phyloP scores from a whole-genome alignment of 1,140 invertebrate genomes.

The Yoshiicerus persimilis region DNA sequence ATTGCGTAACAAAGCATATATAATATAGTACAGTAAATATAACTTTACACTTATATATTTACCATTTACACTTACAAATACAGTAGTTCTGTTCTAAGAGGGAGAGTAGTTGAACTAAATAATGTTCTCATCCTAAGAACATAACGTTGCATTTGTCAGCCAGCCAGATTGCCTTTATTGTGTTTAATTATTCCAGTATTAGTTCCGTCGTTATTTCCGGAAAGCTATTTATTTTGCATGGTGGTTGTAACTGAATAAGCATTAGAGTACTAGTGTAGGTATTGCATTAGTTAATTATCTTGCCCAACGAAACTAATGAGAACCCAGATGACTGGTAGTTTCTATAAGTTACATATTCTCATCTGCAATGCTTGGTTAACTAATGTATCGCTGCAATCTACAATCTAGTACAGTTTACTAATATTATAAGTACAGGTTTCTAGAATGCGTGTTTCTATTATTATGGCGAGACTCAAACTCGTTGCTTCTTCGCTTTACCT shows the following conservation, averaged over 20 bases:
- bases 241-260: not conserved
- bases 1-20: not conserved
- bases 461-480: no score
- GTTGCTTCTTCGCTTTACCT: not conserved
- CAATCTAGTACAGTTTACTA: no score
- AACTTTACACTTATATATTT: no score
- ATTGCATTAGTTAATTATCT: slow-evolving; percentile 16
- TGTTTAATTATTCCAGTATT: slow-evolving; percentile 21
- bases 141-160: slow-evolving; percentile 1
- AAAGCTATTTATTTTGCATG: slow-evolving; percentile 18
- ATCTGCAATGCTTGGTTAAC: not conserved
- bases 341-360: not conserved
- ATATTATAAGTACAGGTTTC: no score
- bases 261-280: not conserved
- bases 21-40: no score
- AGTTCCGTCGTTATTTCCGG: not conserved
- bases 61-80: no score
- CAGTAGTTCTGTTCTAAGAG: not conserved
- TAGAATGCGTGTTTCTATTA: no score
- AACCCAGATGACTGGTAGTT: not conserved
- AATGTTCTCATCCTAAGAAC: slow-evolving; percentile 8
- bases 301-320: not conserved
- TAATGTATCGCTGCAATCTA: not conserved
- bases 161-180: slow-evolving; percentile 18
- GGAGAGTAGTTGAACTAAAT: not conserved